A percentile compares a stretch with the other conserved stretches of the same genome.
Conservation (phyloP, 37 sponge, comb jelly and placozoan genomes). For the Halichondria panicea region DNA sequence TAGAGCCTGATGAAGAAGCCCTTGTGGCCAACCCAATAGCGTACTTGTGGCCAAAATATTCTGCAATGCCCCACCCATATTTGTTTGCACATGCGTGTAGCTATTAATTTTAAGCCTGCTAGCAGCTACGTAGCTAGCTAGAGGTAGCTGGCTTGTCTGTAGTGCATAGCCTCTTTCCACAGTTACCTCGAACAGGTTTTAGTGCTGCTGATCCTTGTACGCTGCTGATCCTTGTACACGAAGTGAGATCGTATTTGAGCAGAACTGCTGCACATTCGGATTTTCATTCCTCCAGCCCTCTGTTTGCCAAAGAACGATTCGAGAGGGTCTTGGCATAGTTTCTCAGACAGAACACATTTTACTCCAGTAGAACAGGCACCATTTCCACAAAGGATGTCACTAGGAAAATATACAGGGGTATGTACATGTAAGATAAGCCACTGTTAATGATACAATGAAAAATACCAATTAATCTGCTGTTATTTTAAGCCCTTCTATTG, state of each 20-base stretch:
- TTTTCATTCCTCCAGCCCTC: slow-evolving; percentile 28
- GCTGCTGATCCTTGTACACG: slow-evolving; percentile 42
- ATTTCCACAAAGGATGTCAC: slow-evolving; percentile 37
- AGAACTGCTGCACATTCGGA: slow-evolving; percentile 26
- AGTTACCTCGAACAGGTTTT: slow-evolving; percentile 36
- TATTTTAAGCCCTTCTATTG: background rate
- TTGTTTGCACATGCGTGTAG: too few species aligned
- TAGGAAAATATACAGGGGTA: background rate
- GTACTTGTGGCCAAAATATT: too few species aligned
- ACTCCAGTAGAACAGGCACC: slow-evolving; percentile 13
- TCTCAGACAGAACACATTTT: slow-evolving; percentile 20
- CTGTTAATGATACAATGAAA: background rate
- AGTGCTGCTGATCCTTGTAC: slow-evolving; percentile 27
- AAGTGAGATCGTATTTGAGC: slow-evolving; percentile 24
- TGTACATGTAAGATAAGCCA: background rate
- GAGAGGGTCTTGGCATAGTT: slow-evolving; percentile 29
- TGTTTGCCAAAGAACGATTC: slow-evolving; percentile 55
- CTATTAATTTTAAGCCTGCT: too few species aligned
- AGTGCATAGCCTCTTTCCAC: background rate
- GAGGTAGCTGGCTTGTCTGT: too few species aligned
- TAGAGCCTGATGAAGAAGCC: too few species aligned
- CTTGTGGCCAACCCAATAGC: too few species aligned
- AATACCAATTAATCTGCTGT: background rate
- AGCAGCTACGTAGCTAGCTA: too few species aligned
- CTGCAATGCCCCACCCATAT: too few species aligned